A percentile compares a stretch with the other conserved stretches of the same genome.
These are phyloP conservation scores for Kryptolebias marmoratus DNA, from an alignment of 2,113 vertebrate genomes.

Conservation along the genomic window DNA sequence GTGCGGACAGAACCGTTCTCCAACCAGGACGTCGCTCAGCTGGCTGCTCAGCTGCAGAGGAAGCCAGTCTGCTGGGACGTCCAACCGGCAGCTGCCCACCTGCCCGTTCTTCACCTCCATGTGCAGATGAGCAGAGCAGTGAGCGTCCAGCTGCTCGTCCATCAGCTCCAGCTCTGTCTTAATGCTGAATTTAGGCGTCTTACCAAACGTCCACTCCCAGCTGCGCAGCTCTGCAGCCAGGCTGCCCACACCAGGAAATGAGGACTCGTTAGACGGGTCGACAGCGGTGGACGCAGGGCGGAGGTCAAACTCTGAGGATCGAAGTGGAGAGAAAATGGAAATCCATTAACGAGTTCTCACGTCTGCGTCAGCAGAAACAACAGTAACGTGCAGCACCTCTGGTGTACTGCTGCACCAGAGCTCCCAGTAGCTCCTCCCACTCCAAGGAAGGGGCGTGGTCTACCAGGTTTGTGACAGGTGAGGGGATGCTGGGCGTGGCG, in stretches of 20 bases:
- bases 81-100: constrained; percentile 82
- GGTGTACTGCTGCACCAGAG: constrained; percentile 85
- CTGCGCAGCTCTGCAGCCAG: constrained; percentile 82
- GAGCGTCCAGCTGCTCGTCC: not conserved
- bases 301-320: constrained; percentile 72
- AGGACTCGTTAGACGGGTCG: constrained; percentile 83
- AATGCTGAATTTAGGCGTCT: constrained; percentile 89
- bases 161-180: constrained; percentile 77
- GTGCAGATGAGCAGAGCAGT: constrained; percentile 52
- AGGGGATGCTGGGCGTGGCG: constrained; percentile 90
- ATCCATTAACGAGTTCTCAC: not conserved
- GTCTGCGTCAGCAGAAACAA: not conserved
- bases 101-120: constrained; percentile 86
- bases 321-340: not conserved
- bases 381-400: constrained; percentile 33
- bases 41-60: constrained; percentile 73
- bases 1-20: constrained; percentile 84
- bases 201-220: constrained; percentile 96
- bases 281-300: constrained; percentile 71
- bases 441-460: constrained; percentile 87
- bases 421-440: constrained; percentile 82
- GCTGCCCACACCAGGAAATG: constrained; percentile 83
- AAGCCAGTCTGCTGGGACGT: constrained; percentile 83
- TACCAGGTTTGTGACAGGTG: constrained; percentile 86
- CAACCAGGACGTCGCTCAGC: constrained; percentile 78